Evolutionary conservation across 1,140 invertebrate species (phyloP).

Genomic region (Dendrolimus punctatus): DNA sequence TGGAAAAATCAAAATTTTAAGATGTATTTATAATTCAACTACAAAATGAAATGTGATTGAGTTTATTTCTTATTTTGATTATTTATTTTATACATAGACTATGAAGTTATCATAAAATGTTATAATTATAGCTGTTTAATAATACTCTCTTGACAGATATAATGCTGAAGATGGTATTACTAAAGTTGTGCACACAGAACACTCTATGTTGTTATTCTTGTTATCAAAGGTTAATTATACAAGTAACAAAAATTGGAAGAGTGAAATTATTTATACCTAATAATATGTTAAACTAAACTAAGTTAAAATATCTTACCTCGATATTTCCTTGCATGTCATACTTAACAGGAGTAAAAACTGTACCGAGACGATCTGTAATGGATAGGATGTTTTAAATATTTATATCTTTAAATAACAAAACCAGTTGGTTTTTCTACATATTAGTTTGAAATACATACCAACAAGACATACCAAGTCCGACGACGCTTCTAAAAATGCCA

Average conservation of each 20-base stretch:
- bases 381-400: neutral
- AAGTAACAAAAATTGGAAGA: no score
- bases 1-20: no score
- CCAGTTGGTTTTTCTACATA: slow-evolving; percentile 8
- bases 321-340: slow-evolving; percentile 84
- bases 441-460: slow-evolving; percentile 62
- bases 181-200: no score
- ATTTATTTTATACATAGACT: neutral
- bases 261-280: no score
- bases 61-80: neutral
- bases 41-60: slow-evolving; percentile 1
- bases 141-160: no score
- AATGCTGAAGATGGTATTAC: no score
- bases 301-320: slow-evolving; percentile 71
- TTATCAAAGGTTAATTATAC: no score
- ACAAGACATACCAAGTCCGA: slow-evolving; percentile 74
- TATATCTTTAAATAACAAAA: neutral
- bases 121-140: no score
- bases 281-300: neutral
- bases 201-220: no score
- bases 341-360: slow-evolving; percentile 79
- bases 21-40: neutral
- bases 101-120: no score
- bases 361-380: slow-evolving; percentile 80
- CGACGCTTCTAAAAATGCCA: slow-evolving; percentile 75